These are phyloP conservation scores for Gallinago jamesoni DNA, from an alignment of 2,113 vertebrate genomes.

Conservation along the genomic window DNA sequence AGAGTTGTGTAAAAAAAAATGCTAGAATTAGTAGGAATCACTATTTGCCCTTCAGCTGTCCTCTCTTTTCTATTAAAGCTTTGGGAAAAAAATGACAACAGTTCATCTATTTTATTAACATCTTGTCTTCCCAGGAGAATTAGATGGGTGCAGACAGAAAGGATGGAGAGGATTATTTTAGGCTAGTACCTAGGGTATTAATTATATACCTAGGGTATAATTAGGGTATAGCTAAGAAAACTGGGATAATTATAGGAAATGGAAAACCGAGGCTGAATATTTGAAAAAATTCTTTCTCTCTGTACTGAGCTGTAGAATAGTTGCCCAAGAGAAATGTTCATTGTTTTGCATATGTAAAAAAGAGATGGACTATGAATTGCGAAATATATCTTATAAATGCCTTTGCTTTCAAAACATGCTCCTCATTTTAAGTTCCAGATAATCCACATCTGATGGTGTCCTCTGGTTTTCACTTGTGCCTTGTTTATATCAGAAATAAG, in stretches of 20 bases:
- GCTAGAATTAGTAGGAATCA: neutral
- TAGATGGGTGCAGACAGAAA: constrained; percentile 43
- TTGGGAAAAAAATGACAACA: neutral
- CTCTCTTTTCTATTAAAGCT: constrained; percentile 20
- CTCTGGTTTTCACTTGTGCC: neutral
- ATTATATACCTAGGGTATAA: constrained; percentile 55
- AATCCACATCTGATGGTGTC: neutral
- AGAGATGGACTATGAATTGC: neutral
- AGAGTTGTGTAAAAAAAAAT: neutral
- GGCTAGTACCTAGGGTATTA: constrained; percentile 47
- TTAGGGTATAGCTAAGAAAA: constrained; percentile 49
- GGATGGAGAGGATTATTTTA: constrained; percentile 48
- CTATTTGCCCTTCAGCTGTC: constrained; percentile 33
- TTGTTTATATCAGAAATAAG: neutral
- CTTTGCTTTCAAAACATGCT: constrained; percentile 1
- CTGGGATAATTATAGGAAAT: constrained; percentile 39
- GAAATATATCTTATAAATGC: neutral
- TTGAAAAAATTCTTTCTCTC: neutral
- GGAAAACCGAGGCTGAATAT: constrained; percentile 7
- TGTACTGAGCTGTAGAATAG: neutral
- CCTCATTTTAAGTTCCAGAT: neutral
- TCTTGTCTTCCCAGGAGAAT: constrained; percentile 31
- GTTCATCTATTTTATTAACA: constrained; percentile 56
- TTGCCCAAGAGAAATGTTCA: constrained; percentile 20
- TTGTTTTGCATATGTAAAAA: constrained; percentile 24